Conservation (phyloP, 2,113 vertebrate species). For the Procavia capensis region DNA sequence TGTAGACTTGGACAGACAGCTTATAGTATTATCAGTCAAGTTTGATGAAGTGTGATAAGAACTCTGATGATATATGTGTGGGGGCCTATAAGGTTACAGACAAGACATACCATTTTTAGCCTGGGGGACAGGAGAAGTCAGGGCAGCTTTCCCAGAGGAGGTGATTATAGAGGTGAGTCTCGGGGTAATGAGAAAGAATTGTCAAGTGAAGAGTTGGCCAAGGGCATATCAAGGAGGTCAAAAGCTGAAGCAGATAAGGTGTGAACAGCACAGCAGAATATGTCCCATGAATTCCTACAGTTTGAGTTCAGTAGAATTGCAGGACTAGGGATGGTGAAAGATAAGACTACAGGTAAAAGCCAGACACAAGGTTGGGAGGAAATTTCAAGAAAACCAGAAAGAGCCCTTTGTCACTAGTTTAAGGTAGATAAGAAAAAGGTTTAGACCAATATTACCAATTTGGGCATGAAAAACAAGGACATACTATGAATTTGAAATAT, state of each 20-base stretch:
- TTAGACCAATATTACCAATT: background rate
- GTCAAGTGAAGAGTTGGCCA: background rate
- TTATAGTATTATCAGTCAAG: background rate
- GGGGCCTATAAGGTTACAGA: too few species aligned
- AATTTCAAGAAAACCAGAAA: background rate
- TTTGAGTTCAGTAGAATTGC: background rate
- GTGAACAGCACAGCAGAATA: accelerated
- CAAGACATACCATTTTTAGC: background rate
- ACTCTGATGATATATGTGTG: accelerated
- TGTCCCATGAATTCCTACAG: background rate
- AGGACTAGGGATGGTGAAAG: too few species aligned
- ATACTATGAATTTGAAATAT: background rate
- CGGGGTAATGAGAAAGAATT: background rate
- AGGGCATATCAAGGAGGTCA: background rate
- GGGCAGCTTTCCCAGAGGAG: background rate
- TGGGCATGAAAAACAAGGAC: background rate
- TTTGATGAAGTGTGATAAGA: background rate
- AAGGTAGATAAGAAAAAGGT: background rate
- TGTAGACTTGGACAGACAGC: background rate
- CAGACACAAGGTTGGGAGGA: background rate
- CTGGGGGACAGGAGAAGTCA: background rate
- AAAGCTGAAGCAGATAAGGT: background rate
- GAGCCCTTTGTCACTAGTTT: background rate
- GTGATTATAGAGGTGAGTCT: background rate
- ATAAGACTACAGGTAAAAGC: background rate